These are phyloP conservation scores for Danaus plexippus DNA, from an alignment of 1,140 invertebrate genomes.

Conservation along the genomic window DNA sequence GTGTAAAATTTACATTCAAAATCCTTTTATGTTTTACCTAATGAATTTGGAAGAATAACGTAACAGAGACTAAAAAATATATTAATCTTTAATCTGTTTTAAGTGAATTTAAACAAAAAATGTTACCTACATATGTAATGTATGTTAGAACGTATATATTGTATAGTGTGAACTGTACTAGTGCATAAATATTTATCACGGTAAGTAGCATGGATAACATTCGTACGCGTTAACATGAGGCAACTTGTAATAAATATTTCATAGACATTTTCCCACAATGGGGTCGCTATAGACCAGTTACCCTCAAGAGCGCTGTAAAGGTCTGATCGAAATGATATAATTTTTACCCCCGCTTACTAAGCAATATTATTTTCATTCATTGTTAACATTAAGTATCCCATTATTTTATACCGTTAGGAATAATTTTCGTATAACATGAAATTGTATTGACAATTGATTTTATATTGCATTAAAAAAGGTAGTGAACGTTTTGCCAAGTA, in stretches of 20 bases:
- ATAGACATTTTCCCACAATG: slow-evolving; percentile 69
- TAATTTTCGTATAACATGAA: slow-evolving; percentile 24
- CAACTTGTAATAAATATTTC: slow-evolving; percentile 60
- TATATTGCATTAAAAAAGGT: slow-evolving; percentile 2
- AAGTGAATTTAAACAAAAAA: no score
- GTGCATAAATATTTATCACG: no score
- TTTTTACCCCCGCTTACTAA: slow-evolving; percentile 50
- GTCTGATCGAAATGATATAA: slow-evolving; percentile 63
- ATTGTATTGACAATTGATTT: slow-evolving; percentile 3
- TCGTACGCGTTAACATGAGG: slow-evolving; percentile 20
- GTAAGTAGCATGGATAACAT: no score
- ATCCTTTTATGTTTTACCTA: no score
- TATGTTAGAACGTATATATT: no score
- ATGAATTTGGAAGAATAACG: no score
- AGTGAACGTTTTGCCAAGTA: background rate
- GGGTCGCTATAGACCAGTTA: slow-evolving; percentile 62
- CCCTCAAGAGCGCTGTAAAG: slow-evolving; percentile 57
- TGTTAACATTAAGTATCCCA: slow-evolving; percentile 30
- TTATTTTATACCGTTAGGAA: slow-evolving; percentile 22
- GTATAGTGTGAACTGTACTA: no score
- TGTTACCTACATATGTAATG: no score
- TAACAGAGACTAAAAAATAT: no score
- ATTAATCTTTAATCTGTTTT: no score
- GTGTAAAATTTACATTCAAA: no score
- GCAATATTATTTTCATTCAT: slow-evolving; percentile 60